Percentiles rank a stretch among this genome's conserved stretches.
These are phyloP conservation scores for Vimba vimba DNA, from an alignment of 2,113 vertebrate genomes.

Conservation along the genomic window DNA sequence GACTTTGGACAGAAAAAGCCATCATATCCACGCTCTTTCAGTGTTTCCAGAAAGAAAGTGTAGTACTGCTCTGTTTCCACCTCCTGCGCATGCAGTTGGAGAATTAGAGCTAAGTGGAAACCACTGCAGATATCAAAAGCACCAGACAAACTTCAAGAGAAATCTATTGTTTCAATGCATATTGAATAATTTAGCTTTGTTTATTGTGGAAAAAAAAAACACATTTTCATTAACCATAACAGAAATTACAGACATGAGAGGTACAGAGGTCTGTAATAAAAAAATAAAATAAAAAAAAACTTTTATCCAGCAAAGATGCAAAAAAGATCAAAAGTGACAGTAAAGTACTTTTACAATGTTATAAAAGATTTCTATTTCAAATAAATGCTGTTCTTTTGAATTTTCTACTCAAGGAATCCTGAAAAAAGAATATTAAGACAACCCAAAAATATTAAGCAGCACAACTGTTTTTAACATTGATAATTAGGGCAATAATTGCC, in stretches of 20 bases:
- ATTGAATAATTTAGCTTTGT: not conserved
- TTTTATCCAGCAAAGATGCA: no score
- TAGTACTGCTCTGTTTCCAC: conserved; percentile 99
- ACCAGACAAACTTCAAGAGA: not conserved
- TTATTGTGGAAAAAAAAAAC: not conserved
- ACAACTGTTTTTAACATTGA: no score
- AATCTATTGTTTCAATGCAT: not conserved
- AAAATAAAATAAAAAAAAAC: no score
- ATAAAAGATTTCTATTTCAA: no score
- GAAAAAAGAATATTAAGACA: no score
- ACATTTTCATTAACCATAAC: not conserved
- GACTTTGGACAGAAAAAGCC: conserved; percentile 99
- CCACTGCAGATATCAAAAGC: not conserved
- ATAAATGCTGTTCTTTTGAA: no score
- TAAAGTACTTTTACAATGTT: no score
- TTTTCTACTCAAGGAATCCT: no score
- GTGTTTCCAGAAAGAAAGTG: conserved; percentile 91
- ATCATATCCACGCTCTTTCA: conserved; percentile 94
- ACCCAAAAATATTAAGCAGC: no score
- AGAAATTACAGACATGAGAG: not conserved
- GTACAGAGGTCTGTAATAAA: no score
- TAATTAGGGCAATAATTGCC: no score
- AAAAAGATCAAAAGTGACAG: no score
- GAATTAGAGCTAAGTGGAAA: not conserved
- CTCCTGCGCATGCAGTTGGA: conserved; percentile 78